phyloP scores from a whole-genome alignment of 1,140 invertebrate species.

The Caenorhabditis tropicalis region DNA sequence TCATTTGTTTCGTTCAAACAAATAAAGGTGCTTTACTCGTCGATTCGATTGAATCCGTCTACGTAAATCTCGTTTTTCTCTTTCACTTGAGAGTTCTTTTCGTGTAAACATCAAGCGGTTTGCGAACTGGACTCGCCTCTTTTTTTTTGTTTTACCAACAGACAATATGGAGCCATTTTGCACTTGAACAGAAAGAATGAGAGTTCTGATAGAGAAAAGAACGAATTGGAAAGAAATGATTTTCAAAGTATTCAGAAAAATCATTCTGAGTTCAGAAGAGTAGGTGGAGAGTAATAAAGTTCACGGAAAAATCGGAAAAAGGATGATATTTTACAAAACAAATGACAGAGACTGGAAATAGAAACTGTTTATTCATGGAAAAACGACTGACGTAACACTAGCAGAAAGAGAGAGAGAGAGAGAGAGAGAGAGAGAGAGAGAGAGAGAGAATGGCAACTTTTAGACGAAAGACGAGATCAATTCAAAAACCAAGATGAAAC shows the following conservation, averaged over 20 bases:
- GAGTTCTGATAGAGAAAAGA: too few relatives aligned
- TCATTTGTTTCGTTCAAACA: slow-evolving; percentile 16
- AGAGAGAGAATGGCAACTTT: too few relatives aligned
- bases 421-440: too few relatives aligned
- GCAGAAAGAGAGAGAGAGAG: background rate
- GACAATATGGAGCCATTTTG: slow-evolving; percentile 22
- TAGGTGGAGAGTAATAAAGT: background rate
- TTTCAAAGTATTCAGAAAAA: background rate
- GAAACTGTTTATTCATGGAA: background rate
- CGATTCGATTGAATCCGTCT: slow-evolving; percentile 1
- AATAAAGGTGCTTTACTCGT: background rate
- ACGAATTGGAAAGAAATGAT: background rate
- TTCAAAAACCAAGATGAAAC: too few relatives aligned
- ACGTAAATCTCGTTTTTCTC: background rate
- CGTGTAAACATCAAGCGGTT: slow-evolving; percentile 31
- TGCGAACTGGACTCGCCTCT: slow-evolving; percentile 32
- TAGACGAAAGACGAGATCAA: too few relatives aligned
- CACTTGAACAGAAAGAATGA: background rate
- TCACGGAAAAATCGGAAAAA: background rate
- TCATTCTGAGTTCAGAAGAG: background rate
- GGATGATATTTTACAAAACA: background rate
- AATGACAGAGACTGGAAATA: background rate
- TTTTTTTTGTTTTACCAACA: slow-evolving; percentile 38
- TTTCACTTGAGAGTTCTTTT: background rate
- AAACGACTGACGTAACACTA: background rate